Evolutionary conservation across 2,888 invertebrate species (phyloP).

Genomic region (Cephus spinipes): DNA sequence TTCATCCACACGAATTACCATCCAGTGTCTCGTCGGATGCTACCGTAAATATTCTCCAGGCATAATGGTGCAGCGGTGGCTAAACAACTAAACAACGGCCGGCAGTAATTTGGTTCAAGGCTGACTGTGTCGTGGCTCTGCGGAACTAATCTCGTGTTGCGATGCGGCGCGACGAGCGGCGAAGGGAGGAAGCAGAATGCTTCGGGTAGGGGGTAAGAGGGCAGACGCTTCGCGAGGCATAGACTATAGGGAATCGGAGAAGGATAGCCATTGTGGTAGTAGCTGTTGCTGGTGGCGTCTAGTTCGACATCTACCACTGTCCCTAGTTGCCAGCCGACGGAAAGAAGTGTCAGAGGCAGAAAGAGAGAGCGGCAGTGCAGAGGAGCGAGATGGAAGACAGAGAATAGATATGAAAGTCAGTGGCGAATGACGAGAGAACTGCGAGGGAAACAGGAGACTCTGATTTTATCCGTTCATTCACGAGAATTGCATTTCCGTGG

Average conservation of each 20-base stretch:
- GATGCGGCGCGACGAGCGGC: conserved; percentile 14
- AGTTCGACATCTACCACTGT: not conserved
- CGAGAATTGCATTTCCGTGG: conserved; percentile 21
- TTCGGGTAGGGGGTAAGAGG: conserved; percentile 5
- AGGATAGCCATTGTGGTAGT: not conserved
- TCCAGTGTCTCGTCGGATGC: not conserved
- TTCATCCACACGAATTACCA: not conserved
- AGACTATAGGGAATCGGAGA: not conserved
- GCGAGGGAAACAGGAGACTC: not conserved
- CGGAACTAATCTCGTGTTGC: conserved; percentile 45
- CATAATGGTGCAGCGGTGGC: conserved; percentile 11
- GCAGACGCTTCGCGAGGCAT: not conserved
- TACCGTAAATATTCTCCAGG: not conserved
- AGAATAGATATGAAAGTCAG: conserved; percentile 14
- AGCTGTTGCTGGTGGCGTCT: not conserved
- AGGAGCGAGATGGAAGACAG: conserved; percentile 10
- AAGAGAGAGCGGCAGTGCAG: not conserved
- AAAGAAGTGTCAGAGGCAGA: not conserved
- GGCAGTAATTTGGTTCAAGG: conserved; percentile 51
- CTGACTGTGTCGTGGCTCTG: conserved; percentile 38
- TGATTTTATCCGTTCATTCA: conserved; percentile 28
- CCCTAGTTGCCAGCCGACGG: not conserved
- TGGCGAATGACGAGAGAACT: conserved; percentile 27
- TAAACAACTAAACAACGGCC: conserved; percentile 23
- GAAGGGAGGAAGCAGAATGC: conserved; percentile 7